Conservation (phyloP, 2,888 invertebrate genomes). For the Geophilus truncorum region DNA sequence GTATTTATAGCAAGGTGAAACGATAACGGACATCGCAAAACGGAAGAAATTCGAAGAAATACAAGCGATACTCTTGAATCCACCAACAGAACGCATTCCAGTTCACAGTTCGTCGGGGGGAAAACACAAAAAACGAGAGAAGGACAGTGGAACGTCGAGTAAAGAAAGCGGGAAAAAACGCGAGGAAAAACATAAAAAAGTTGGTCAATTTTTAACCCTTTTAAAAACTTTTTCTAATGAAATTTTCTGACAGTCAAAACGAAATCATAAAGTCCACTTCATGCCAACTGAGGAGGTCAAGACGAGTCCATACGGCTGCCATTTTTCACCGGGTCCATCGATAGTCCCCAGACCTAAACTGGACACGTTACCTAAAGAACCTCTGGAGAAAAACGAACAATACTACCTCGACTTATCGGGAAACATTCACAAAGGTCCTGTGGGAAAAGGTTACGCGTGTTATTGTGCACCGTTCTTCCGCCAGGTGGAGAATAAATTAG, state of each 20-base stretch:
- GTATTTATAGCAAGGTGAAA: constrained; percentile 67
- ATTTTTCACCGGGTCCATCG: constrained; percentile 81
- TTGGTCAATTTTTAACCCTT: constrained; percentile 29
- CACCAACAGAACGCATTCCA: constrained; percentile 43
- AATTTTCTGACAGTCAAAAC: too few relatives aligned
- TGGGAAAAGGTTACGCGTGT: constrained; percentile 88
- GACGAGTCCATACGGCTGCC: constrained; percentile 72
- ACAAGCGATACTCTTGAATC: constrained; percentile 64
- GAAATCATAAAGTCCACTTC: constrained; percentile 49
- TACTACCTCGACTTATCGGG: constrained; percentile 92
- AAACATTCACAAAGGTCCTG: constrained; percentile 89
- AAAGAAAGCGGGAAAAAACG: constrained; percentile 48
- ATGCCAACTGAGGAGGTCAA: constrained; percentile 36
- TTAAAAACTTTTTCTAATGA: background rate
- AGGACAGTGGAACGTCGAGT: constrained; percentile 51
- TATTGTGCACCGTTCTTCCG: constrained; percentile 88
- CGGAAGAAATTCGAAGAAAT: constrained; percentile 83
- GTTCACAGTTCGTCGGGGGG: constrained; percentile 42
- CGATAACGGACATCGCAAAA: constrained; percentile 79
- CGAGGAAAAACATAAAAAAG: constrained; percentile 53
- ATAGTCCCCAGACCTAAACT: constrained; percentile 79
- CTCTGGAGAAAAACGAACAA: constrained; percentile 80
- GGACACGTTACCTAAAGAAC: constrained; percentile 79
- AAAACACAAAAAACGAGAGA: constrained; percentile 45
- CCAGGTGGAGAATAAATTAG: constrained; percentile 72